Base-by-base conservation (phyloP, 2,888 invertebrate species). In the Hedya salicella region DNA sequence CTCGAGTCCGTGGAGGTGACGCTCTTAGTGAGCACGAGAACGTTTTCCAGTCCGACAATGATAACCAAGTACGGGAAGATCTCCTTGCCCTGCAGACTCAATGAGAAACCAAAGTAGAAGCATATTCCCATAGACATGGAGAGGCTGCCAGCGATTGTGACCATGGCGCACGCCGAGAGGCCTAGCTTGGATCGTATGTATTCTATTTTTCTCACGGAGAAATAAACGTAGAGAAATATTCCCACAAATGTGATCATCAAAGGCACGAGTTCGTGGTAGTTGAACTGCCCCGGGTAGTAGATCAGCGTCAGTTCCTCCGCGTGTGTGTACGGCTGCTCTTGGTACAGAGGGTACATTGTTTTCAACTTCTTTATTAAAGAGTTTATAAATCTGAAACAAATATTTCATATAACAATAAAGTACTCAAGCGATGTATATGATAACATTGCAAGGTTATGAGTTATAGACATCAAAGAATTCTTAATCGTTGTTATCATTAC, bases 11-110 rank as follows among this genome's bases (percentile, higher is more conserved):
- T 98, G 1, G 97, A 96, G 0, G 98, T 97, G 0, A 99, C 98
- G 75, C 98, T 98, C 83, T 97, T 97, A 0, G 98, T 98, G 52
- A 98, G 89, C 0, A 98, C 97, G 64, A 98, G 87, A 53, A 97
- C 96, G 80, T 98, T 98, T 89, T 99, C 99, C 59, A 99, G 90
- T 0, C 99, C 99, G 60, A 99, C 96, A 48, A 99, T 95, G 68
- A 99, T 96, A 0, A 98, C 97, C 68, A 99, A 91, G 87, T 99
- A 99, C 0, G 99, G 99, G 82, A 98, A 98, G 25, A 98, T 94
- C 83, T 98, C 98, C 81, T 97, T 97, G 9, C 96, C 96, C 80
- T 96, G 96, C 59, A 96, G 92, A 71, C 96, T 96, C 59, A 97
- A 91, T 0, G 96, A 96, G 74, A 97, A 92, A 0, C 97, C 97